Conservation (phyloP, 2,888 invertebrate species). For the Epistrophe grossulariae region DNA sequence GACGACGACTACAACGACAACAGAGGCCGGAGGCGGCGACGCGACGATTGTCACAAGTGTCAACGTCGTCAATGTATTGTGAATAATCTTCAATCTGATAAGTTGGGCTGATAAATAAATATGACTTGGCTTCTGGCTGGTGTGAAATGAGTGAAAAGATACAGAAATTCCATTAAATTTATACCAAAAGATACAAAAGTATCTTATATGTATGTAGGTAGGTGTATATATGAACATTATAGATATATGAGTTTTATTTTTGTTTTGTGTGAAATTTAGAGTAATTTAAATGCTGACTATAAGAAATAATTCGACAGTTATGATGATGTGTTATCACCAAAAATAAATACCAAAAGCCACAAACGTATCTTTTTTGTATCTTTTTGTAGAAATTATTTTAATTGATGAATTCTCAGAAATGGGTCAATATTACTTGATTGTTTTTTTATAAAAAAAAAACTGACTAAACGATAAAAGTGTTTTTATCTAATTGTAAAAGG, state of each 20-base stretch:
- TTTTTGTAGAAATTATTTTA: background rate
- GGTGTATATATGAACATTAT: background rate
- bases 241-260: background rate
- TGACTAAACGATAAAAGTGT: background rate
- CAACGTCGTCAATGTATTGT: slow-evolving; percentile 28
- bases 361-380: background rate
- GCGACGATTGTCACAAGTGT: slow-evolving; percentile 42
- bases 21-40: too few species aligned
- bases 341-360: background rate
- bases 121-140: slow-evolving; percentile 35
- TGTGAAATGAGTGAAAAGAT: slow-evolving; percentile 39
- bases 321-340: background rate
- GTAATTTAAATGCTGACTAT: background rate
- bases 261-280: background rate
- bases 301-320: background rate
- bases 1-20: background rate
- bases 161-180: slow-evolving; percentile 56
- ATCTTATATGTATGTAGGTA: background rate
- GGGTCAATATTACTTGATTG: background rate
- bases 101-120: slow-evolving; percentile 35
- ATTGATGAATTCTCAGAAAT: background rate
- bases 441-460: background rate
- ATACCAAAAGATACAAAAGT: slow-evolving; percentile 38
- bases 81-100: slow-evolving; percentile 37
- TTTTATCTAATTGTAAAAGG: background rate